Conservation (phyloP, 2,797 vertebrate species). For the Tamandua tetradactyla region DNA sequence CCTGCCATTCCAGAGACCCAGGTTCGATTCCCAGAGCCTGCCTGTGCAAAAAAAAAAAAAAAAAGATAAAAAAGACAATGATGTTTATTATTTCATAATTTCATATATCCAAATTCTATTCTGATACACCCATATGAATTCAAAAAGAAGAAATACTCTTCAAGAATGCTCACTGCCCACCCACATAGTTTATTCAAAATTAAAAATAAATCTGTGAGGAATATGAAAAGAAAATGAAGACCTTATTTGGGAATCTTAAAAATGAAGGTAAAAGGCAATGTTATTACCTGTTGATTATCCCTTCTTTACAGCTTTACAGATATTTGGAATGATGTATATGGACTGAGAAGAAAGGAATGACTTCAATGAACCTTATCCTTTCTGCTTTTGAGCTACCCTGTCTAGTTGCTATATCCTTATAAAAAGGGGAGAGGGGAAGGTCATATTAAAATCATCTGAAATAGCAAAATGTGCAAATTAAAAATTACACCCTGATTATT, state of each 20-base stretch:
- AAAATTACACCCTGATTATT: neutral
- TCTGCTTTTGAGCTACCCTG: neutral
- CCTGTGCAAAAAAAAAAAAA: too few species aligned
- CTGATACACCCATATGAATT: neutral
- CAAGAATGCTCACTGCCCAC: neutral
- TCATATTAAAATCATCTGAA: neutral
- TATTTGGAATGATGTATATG: neutral
- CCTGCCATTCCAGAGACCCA: too few species aligned
- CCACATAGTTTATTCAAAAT: neutral
- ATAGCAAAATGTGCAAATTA: neutral
- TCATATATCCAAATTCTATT: neutral
- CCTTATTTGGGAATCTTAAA: neutral
- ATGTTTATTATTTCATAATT: too few species aligned
- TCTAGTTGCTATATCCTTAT: neutral
- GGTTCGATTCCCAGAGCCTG: too few species aligned
- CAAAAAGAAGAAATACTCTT: neutral
- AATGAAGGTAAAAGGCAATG: neutral
- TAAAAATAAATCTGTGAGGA: neutral
- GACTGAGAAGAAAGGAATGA: neutral
- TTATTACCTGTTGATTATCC: neutral
- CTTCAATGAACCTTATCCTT: neutral
- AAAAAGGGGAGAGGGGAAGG: neutral
- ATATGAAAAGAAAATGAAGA: neutral
- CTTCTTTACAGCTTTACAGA: neutral
- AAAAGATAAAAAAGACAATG: too few species aligned